Conservation (phyloP, 1,140 invertebrate genomes). For the Hypsibius dujardini region DNA sequence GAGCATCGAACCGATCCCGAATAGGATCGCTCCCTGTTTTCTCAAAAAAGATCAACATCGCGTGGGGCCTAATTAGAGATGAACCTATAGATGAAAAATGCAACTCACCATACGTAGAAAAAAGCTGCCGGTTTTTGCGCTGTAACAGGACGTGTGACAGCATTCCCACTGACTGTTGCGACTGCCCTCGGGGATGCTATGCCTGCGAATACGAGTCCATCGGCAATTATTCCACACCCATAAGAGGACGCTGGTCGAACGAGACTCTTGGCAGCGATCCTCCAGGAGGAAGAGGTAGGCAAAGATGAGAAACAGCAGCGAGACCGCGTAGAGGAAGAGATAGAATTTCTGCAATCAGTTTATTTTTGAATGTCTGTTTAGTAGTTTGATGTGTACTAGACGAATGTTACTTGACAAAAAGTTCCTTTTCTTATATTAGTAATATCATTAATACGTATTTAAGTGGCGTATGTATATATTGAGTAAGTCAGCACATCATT, state of each 20-base stretch:
- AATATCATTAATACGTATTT: too few relatives aligned
- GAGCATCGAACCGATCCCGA: conserved; percentile 83
- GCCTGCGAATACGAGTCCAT: not conserved
- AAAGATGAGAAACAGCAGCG: conserved; percentile 1
- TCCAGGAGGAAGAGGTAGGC: not conserved
- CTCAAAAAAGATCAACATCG: not conserved
- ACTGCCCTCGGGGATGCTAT: not conserved
- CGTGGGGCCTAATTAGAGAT: not conserved
- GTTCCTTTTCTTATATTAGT: too few relatives aligned
- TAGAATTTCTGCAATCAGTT: not conserved
- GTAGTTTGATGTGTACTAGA: too few relatives aligned
- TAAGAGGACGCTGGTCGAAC: not conserved
- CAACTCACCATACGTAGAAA: not conserved
- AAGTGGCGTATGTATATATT: too few relatives aligned
- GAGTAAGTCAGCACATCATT: too few relatives aligned
- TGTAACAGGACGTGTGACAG: not conserved
- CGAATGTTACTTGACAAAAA: too few relatives aligned
- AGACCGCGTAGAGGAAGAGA: not conserved
- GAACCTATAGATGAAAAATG: not conserved
- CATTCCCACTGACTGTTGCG: not conserved
- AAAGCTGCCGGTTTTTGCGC: not conserved
- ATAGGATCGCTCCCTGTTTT: conserved; percentile 29
- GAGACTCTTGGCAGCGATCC: not conserved
- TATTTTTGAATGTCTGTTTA: too few relatives aligned
- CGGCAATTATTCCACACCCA: too few relatives aligned